Evolutionary conservation across 2,797 vertebrate genomes (phyloP).

Genomic region (Sebastes dallii): DNA sequence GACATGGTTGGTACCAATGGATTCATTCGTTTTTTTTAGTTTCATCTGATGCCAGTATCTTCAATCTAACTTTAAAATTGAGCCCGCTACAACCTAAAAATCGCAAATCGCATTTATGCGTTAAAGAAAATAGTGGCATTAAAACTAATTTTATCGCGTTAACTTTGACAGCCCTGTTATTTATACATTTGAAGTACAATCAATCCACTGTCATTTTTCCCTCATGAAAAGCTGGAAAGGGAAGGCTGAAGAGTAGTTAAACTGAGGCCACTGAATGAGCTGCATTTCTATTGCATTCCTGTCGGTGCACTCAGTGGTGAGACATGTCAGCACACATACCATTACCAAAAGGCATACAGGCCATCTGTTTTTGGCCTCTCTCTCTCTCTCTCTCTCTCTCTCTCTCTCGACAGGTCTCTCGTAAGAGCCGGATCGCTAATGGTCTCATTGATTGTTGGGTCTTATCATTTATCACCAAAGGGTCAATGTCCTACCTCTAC

Average conservation of each 20-base stretch:
- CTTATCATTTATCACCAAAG: slow-evolving; percentile 65
- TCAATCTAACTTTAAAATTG: too few species aligned
- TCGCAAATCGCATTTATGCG: too few species aligned
- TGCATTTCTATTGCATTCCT: not conserved
- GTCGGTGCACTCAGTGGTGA: slow-evolving; percentile 9
- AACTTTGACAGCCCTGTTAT: not conserved
- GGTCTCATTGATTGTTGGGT: slow-evolving; percentile 66
- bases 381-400: not conserved
- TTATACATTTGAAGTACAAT: not conserved
- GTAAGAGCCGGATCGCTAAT: slow-evolving; percentile 48
- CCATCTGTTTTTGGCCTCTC: slow-evolving; percentile 33
- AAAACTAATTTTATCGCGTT: too few species aligned
- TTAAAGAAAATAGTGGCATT: too few species aligned
- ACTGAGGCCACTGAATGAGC: not conserved
- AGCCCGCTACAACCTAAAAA: too few species aligned
- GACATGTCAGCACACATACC: slow-evolving; percentile 21
- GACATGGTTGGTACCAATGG: too few species aligned
- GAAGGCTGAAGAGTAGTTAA: not conserved
- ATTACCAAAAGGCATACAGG: slow-evolving; percentile 44
- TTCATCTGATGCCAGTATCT: too few species aligned
- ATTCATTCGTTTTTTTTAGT: too few species aligned
- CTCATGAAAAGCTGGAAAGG: slow-evolving; percentile 1
- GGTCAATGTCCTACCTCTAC: slow-evolving; percentile 34
- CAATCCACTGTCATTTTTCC: not conserved
- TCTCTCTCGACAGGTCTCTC: slow-evolving; percentile 27